Conservation (phyloP, 1,140 invertebrate genomes). For the Heterodera schachtii region DNA sequence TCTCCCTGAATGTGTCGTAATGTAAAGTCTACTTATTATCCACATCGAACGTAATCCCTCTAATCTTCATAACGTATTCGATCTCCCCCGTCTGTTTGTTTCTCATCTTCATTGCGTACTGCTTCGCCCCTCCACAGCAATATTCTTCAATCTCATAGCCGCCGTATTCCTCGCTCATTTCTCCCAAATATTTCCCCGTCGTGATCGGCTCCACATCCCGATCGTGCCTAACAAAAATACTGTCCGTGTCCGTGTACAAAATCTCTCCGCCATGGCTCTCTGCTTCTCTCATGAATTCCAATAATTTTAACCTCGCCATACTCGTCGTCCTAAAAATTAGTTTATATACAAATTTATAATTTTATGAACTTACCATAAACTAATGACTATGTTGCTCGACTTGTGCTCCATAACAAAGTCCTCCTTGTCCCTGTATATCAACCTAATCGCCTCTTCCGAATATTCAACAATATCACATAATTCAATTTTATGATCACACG, state of each 20-base stretch:
- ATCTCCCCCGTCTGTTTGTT: no score
- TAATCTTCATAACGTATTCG: no score
- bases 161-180: conserved; percentile 4
- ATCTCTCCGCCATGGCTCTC: background rate
- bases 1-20: no score
- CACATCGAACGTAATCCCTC: no score
- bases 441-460: background rate
- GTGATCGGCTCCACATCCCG: background rate
- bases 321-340: background rate
- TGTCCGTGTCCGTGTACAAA: conserved; percentile 2
- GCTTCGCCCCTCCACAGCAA: conserved; percentile 10
- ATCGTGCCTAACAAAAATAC: conserved; percentile 2
- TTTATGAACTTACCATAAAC: background rate
- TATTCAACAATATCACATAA: background rate
- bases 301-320: background rate
- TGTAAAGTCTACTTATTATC: no score
- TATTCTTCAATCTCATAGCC: conserved; percentile 16
- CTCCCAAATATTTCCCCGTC: background rate
- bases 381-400: background rate
- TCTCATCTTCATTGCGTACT: background rate
- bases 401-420: background rate
- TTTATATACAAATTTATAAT: no score
- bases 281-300: background rate
- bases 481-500: background rate
- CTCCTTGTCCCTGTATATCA: conserved; percentile 6